phyloP scores from a whole-genome alignment of 2,888 invertebrate genomes.

The Acanthopleura granulata region DNA sequence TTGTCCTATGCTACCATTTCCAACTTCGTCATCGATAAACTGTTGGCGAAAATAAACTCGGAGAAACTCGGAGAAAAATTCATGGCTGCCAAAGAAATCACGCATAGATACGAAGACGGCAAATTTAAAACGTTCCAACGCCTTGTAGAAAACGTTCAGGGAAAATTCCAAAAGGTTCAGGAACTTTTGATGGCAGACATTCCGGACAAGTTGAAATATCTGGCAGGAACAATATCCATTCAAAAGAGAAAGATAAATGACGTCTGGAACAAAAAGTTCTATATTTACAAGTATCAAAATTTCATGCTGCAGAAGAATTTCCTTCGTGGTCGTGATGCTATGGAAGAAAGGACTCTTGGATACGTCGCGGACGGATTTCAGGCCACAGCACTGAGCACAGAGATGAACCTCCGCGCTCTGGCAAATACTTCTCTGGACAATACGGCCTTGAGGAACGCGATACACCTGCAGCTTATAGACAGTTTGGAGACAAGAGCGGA shows the following conservation, averaged over 20 bases:
- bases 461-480: conserved; percentile 39
- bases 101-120: conserved; percentile 39
- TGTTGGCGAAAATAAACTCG: conserved; percentile 35
- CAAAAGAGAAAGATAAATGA: conserved; percentile 30
- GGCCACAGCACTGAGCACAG: conserved; percentile 41
- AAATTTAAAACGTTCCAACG: conserved; percentile 33
- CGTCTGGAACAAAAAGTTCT: conserved; percentile 32
- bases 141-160: conserved; percentile 24
- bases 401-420: conserved; percentile 29
- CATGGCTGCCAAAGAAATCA: conserved; percentile 38
- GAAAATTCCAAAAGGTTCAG: conserved; percentile 29
- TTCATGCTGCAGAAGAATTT: conserved; percentile 51
- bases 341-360: conserved; percentile 54
- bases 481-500: conserved; percentile 38
- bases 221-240: conserved; percentile 25
- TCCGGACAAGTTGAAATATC: conserved; percentile 29
- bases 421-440: conserved; percentile 23
- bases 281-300: conserved; percentile 44
- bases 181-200: conserved; percentile 31
- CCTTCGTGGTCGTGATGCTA: conserved; percentile 48
- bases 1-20: conserved; percentile 56
- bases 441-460: conserved; percentile 22
- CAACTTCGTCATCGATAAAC: conserved; percentile 40
- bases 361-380: conserved; percentile 28
- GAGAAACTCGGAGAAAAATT: conserved; percentile 32